Base-by-base conservation (phyloP, 2,797 vertebrate genomes). In the Neopelma chrysocephalum region DNA sequence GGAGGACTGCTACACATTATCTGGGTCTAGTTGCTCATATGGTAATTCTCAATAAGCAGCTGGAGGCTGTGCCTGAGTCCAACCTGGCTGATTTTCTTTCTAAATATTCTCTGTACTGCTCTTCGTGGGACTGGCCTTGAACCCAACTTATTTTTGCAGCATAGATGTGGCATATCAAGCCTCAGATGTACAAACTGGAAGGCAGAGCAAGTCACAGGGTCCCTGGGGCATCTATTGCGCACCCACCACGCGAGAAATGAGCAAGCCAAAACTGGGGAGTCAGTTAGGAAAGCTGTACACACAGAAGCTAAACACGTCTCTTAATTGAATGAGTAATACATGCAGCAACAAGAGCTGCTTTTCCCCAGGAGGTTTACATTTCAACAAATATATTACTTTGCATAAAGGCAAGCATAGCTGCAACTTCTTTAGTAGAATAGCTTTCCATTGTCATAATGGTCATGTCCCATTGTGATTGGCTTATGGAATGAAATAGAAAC, bases 171-270 rank as follows among this genome's bases (percentile, higher is more conserved):
- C 43, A 21, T 66, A 25, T 32, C 56, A 38, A 43, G 23, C 9
- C 29, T 73, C 25, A 47, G 19, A 43, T 10, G 17, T 13, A 60
- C 36, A 78, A 22, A 20, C 15, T 47, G 31, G 8, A 71, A 85
- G 29, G 32, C 26, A 82, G 82, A 91, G 11, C 22, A 64, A 50
- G n/a, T 54, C 47, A 45, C 43, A 80, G 54, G 7, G 34, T 70
- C 51, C 34, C 9, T 1, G 2, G 42, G 29, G n/a, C 26, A 56
- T 29, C 29, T 13, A 0, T 3, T 34, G 11, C 15, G 10, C 57
- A 61, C 21, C 29, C 15, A 62, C 11, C 29, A 17, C 15, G 27
- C 0, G 4, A 94, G 71, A 91, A 85, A 84, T 0, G 0, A 61
- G 40, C 10, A 12, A 2, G 1, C 6, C 5, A 29, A 68, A 90